A percentile compares a stretch with the other conserved stretches of the same genome.
phyloP scores from a whole-genome alignment of 2,113 vertebrate genomes.

The Pollimyrus isidori region DNA sequence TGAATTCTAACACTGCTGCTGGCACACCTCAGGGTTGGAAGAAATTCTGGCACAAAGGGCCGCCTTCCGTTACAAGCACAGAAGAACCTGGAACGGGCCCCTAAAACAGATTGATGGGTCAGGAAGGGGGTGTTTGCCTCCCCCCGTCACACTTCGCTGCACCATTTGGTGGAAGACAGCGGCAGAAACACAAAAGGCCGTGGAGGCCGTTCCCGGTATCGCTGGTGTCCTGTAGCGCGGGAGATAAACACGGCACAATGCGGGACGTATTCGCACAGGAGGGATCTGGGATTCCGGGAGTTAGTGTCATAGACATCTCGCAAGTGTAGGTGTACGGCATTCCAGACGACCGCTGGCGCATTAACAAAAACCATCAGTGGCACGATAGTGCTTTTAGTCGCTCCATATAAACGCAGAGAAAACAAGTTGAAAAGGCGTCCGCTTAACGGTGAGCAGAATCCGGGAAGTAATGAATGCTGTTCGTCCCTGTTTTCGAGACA shows the following conservation, averaged over 20 bases:
- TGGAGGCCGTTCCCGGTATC: neutral
- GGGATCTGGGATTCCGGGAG: neutral
- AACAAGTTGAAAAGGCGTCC: too few relatives aligned
- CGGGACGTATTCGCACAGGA: neutral
- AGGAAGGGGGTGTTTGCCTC: neutral
- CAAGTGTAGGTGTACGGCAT: constrained; percentile 21
- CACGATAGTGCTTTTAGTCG: constrained; percentile 15
- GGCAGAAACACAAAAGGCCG: constrained; percentile 1
- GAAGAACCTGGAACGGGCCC: neutral
- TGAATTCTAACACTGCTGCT: neutral
- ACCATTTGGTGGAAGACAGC: neutral
- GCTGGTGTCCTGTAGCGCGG: neutral
- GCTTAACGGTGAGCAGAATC: neutral
- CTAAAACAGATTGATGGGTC: constrained; percentile 1
- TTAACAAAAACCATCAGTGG: constrained; percentile 35
- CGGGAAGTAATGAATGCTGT: neutral
- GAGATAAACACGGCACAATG: neutral
- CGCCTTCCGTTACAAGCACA: neutral
- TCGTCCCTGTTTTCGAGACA: neutral
- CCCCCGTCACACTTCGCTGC: neutral
- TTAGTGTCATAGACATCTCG: constrained; percentile 23
- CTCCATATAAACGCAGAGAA: neutral
- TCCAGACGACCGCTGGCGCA: constrained; percentile 37
- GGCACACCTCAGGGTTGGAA: neutral
- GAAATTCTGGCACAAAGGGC: neutral